phyloP scores from a whole-genome alignment of 2,888 invertebrate genomes.

The Heliothis peltigera region DNA sequence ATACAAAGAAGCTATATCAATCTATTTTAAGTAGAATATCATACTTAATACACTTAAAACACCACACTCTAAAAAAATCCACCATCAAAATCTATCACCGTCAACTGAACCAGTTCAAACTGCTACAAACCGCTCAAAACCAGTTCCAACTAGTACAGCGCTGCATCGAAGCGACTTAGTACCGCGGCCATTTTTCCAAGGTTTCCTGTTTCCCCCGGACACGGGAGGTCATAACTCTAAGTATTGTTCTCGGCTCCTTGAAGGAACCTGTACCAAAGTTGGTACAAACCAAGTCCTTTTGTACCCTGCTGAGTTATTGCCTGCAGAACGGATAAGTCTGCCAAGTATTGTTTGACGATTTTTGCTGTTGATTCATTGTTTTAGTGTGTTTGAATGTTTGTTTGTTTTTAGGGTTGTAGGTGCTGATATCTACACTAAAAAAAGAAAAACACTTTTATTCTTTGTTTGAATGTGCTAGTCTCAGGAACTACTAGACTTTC shows the following conservation, averaged over 20 bases:
- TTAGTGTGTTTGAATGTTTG: constrained; percentile 36
- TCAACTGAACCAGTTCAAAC: constrained; percentile 17
- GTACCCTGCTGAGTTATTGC: constrained; percentile 75
- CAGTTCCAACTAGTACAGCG: constrained; percentile 34
- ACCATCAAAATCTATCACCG: neutral
- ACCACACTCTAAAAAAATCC: neutral
- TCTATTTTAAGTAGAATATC: too few species aligned
- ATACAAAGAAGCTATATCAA: too few species aligned
- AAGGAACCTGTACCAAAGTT: constrained; percentile 74
- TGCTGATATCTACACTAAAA: too few species aligned
- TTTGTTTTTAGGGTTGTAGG: neutral
- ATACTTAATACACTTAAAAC: too few species aligned
- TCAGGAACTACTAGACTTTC: too few species aligned
- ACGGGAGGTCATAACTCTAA: constrained; percentile 73
- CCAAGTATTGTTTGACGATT: constrained; percentile 77
- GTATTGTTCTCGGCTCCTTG: constrained; percentile 77
- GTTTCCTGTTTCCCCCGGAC: constrained; percentile 74
- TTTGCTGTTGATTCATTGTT: constrained; percentile 62
- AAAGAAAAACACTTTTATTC: too few species aligned
- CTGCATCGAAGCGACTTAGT: constrained; percentile 52
- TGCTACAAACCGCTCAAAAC: constrained; percentile 24
- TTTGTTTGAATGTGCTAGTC: too few species aligned
- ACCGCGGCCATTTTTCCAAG: constrained; percentile 71
- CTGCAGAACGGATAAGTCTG: constrained; percentile 72
- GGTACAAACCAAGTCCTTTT: constrained; percentile 67